Base-by-base conservation (phyloP, 2,113 vertebrate genomes). In the Tichodroma muraria region DNA sequence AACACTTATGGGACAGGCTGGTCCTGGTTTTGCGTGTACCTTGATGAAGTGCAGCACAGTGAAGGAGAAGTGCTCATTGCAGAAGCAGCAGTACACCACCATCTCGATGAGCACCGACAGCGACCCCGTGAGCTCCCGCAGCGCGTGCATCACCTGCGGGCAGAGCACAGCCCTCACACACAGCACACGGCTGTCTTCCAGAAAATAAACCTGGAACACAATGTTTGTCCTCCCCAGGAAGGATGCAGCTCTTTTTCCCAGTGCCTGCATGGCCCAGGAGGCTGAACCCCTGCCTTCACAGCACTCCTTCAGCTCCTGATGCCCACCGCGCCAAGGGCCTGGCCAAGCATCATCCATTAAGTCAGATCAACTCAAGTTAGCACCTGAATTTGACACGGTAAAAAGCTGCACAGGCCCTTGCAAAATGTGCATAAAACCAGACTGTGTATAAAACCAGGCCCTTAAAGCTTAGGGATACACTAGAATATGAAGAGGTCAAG, bases 11-110 rank as follows among this genome's bases (percentile, higher is more conserved):
- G 52, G 53, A 9, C 70, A 85, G 40, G 27, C 9, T 38, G 31
- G 31, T 27, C 24, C 49, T 80, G 27, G 40, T 11, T 37, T 12
- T 20, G 63, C 75, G 15, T 80, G n/a, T 97, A 99, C 99, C 98
- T 99, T 99, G 71, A 99, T 98, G 93, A 99, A 96, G 82, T 99
- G 99, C 90, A 99, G 98, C 94, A 98, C 95, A 10, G 98, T 98
- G 93, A 99, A 98, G 83, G 99, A 99, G 88, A 99, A 99, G 40
- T 97, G 98, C 95, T 99, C 99, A 3, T 99, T 99, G 88, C 99
- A 99, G 97, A 98, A 99, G n/a, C 98, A 99, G 97, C 98, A 98
- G 97, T 98, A 99, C 42, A 98, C 99, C 95, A 99, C 98, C 99
- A 99, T 99, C 96, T 99, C 99, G 0, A 99, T 99, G 92, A 99